Conservation (phyloP, 2,113 vertebrate genomes). For the Riparia riparia region DNA sequence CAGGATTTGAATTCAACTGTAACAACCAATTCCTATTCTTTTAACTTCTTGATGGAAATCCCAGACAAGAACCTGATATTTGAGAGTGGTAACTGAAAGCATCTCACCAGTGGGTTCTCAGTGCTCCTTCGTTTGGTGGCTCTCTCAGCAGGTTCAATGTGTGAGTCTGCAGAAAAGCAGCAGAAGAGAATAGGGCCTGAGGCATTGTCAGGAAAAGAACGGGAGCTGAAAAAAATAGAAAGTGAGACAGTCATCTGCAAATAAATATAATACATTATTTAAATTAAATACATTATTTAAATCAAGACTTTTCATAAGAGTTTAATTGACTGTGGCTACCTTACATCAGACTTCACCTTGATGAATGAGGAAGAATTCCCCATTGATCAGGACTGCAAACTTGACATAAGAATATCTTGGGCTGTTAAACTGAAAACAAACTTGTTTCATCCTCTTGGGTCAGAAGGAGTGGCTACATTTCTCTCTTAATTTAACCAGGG, state of each 20-base stretch:
- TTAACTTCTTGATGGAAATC: background rate
- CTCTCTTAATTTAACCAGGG: background rate
- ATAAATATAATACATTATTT: background rate
- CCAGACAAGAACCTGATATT: background rate
- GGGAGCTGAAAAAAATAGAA: background rate
- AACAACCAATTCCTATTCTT: background rate
- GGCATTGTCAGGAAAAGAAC: background rate
- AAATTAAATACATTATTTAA: background rate
- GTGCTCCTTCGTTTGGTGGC: background rate
- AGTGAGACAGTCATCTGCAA: background rate
- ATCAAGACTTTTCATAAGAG: background rate
- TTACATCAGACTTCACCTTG: background rate
- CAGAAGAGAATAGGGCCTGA: background rate
- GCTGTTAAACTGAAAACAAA: background rate
- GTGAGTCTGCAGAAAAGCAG: background rate
- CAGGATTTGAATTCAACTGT: background rate
- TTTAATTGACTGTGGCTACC: background rate
- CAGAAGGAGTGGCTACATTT: background rate
- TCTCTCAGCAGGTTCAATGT: background rate
- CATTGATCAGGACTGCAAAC: background rate
- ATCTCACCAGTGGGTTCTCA: background rate
- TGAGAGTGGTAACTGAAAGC: background rate
- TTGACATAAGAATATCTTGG: background rate
- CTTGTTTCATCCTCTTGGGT: background rate
- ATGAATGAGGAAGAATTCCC: background rate